Evolutionary conservation across 2,888 invertebrate species (phyloP), one percentile per base, ranked within the genome.

Genomic region (Esperia sulphurella): DNA sequence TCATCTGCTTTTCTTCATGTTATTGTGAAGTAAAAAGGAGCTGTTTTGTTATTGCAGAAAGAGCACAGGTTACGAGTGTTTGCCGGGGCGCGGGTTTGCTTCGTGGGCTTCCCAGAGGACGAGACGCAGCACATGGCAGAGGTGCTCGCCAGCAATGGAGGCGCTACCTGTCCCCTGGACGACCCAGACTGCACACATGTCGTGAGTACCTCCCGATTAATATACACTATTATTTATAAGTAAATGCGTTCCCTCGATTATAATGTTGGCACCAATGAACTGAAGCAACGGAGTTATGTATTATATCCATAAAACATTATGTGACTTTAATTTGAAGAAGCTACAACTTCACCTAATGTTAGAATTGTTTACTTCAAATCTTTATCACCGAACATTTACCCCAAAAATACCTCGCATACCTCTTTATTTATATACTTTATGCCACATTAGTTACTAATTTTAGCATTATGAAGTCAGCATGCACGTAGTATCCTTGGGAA

Each of bases 81-180:
- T 78, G 94, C 95, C 76, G 96, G 96, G 29, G 94, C 96, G 49
- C 92, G 93, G 66, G 94, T 98, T 43, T 95, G 95, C 79, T 97
- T 98, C 80, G 91, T 95, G 68, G 98, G 98, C 6, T 98, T 98
- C 85, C 93, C 95, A 2, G 93, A 94, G 52, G 97, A 97, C 65
- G 98, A 98, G 81, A 94, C 95, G 72, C 93, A 93, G 70, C 97
- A 98, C 76, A 98, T 98, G 97, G 94, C 94, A 53, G 97, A 97
- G 74, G 93, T 97, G 61, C 91, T 98, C 51, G 91, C 94, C 64
- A 93, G 94, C 72, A 97, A 98, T 86, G 96, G 96, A 68, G 97
- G 97, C 49, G 93, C 94, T 54, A 91, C 93, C 53, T 93, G 95
- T 53, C 92, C 93, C 40, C 89, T 94, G 58, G 95, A 95, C 63